Percentiles rank a stretch among this genome's conserved stretches.
phyloP scores from a whole-genome alignment of 2,888 invertebrate genomes.

The Clivina fossor region DNA sequence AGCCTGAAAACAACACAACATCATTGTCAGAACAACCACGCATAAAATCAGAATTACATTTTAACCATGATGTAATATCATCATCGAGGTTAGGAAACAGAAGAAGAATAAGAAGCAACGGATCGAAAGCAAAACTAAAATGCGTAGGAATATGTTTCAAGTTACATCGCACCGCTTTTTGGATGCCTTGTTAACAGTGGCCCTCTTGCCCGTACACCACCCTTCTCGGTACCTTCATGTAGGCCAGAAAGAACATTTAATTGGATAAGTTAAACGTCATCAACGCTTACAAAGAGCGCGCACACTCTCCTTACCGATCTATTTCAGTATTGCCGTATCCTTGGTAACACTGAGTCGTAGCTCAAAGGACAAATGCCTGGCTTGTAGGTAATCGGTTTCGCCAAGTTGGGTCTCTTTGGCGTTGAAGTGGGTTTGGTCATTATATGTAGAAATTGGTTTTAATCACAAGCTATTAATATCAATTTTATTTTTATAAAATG shows the following conservation, averaged over 20 bases:
- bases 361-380: too few relatives aligned
- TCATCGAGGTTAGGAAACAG: too few relatives aligned
- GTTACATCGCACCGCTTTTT: not conserved
- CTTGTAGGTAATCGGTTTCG: too few relatives aligned
- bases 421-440: too few relatives aligned
- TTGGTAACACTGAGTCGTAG: not conserved
- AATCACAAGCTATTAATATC: too few relatives aligned
- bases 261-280: constrained; percentile 52
- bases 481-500: too few relatives aligned
- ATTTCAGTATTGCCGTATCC: not conserved
- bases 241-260: constrained; percentile 49
- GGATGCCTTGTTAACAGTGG: not conserved
- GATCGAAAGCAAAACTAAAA: constrained; percentile 26
- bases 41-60: too few relatives aligned
- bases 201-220: not conserved
- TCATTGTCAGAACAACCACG: too few relatives aligned
- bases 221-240: constrained; percentile 3
- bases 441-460: too few relatives aligned
- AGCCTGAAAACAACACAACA: too few relatives aligned
- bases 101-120: constrained; percentile 24
- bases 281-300: constrained; percentile 48
- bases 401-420: too few relatives aligned
- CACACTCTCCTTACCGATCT: constrained; percentile 38
- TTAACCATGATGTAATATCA: not conserved
- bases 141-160: constrained; percentile 11